Percentiles rank a stretch among this genome's conserved stretches.
Evolutionary conservation across 2,113 vertebrate species (phyloP).

Genomic region (Dicrurus megarhynchus): DNA sequence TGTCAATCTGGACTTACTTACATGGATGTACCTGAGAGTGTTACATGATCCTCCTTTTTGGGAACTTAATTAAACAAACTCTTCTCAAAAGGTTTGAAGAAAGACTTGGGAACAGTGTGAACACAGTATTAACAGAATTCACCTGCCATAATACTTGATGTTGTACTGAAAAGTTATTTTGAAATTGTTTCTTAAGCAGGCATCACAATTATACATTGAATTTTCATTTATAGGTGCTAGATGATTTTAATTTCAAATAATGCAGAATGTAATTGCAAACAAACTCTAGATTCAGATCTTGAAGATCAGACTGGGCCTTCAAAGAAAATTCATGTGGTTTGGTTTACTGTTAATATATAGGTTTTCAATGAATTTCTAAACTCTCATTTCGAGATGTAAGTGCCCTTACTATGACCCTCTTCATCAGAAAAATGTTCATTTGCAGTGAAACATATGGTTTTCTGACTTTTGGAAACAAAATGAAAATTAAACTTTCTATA

Average conservation of each 20-base stretch:
- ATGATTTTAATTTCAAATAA: not conserved
- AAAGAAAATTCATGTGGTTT: conserved; percentile 35
- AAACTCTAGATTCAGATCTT: not conserved
- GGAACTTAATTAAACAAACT: not conserved
- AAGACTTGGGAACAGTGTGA: not conserved
- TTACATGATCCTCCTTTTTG: not conserved
- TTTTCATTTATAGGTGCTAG: not conserved
- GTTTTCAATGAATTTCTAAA: conserved; percentile 51
- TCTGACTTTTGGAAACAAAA: conserved; percentile 41
- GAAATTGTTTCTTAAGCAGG: conserved; percentile 21
- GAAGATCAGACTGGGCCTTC: conserved; percentile 26
- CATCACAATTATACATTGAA: not conserved
- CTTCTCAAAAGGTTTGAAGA: not conserved
- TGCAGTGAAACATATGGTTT: conserved; percentile 4
- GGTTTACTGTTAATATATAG: conserved; percentile 32
- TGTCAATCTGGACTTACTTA: not conserved
- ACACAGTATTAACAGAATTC: not conserved
- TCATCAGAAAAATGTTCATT: not conserved
- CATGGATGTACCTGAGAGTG: not conserved
- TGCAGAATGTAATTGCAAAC: conserved; percentile 4
- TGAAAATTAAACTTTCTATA: conserved; percentile 6
- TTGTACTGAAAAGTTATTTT: not conserved
- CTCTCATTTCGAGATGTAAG: not conserved
- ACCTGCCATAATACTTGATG: not conserved
- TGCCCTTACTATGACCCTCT: conserved; percentile 5